Evolutionary conservation across 2,797 vertebrate species (phyloP), one percentile per base, ranked within the genome.

Genomic region (Gymnodraco acuticeps): DNA sequence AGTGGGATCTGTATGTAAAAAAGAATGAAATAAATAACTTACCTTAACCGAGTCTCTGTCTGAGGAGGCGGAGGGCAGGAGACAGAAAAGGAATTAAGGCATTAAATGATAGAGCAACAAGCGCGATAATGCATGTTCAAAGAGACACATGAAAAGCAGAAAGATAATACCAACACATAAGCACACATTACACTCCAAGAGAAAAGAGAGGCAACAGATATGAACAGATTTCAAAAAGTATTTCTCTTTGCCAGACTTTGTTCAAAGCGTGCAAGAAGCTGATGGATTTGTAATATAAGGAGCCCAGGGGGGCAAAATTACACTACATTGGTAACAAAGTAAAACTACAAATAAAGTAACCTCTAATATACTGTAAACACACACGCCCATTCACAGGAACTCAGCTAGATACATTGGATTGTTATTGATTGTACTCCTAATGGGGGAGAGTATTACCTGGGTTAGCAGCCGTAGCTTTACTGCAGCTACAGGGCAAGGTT

Each of bases 1-100:
- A 69, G 5, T 3, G 3, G 55, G 3, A 23, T 41, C 20, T 42
- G 15, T 65, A 17, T 23, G 19, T 14, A 20, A 53, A 45, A 10
- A 15, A 61, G 27, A 56, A 70, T 6, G 0, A 48, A 64, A 68
- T 10, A 48, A 59, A 58, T 75, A 80, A 84, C 97, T 94, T 97
- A 98, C 97, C 96, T 98, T 98, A 85, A 98, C 97, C 61, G 96
- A 97, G 94, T 98, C 97, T 96, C 97, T 96, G 90, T 98, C 97
- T 98, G 95, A 80, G 89, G 77, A 78, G 65, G 73, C 3, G 2
- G 61, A 70, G 42, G 41, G 19, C 33, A 63, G 42, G 77, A 74
- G 47, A 83, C 7, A 84, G 53, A 63, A 58, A 67, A 58, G 70
- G 17, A 65, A 75, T 84, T 69, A 78, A 58, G 65, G 17, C 23